These are phyloP conservation scores for Coleophora flavipennella DNA, from an alignment of 2,888 invertebrate genomes.

Conservation along the genomic window DNA sequence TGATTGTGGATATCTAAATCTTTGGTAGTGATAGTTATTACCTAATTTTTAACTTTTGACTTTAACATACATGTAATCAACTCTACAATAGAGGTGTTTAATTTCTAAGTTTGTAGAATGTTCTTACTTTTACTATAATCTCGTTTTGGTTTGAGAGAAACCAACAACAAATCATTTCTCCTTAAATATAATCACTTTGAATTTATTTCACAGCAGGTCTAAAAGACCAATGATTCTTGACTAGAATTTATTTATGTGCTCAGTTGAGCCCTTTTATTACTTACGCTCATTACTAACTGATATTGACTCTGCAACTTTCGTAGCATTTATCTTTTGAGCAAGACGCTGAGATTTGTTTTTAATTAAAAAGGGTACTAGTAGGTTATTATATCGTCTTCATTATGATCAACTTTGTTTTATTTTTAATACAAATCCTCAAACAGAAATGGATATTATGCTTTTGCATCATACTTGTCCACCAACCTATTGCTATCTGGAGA, in stretches of 20 bases:
- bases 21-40: constrained; percentile 4
- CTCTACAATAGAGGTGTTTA: not conserved
- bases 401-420: not conserved
- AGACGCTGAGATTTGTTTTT: not conserved
- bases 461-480: constrained; percentile 52
- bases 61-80: not conserved
- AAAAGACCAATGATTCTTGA: no score
- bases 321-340: not conserved
- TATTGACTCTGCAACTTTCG: no score
- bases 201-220: no score
- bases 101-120: not conserved
- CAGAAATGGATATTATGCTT: no score
- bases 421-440: not conserved
- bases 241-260: no score
- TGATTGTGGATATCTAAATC: not conserved
- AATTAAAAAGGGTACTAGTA: not conserved
- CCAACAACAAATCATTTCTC: no score
- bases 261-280: no score
- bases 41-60: not conserved
- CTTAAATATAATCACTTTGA: no score
- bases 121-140: not conserved
- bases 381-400: not conserved
- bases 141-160: not conserved
- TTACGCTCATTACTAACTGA: no score
- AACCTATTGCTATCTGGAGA: constrained; percentile 62